Base-by-base conservation (phyloP, 2,888 invertebrate species). In the Agonopterix arenella region DNA sequence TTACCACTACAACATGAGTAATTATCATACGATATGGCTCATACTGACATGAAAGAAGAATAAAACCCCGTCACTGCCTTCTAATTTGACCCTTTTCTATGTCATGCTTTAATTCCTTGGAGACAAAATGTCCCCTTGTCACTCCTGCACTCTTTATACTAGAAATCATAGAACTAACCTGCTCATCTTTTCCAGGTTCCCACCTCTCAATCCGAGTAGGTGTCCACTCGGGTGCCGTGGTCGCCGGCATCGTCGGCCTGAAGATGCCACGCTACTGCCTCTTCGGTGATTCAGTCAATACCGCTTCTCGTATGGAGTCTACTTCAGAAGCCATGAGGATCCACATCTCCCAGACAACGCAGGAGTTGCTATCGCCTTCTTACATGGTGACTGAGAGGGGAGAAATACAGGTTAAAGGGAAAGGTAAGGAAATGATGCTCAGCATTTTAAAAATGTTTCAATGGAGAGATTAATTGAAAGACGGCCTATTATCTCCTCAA, bases 321-420 rank as follows among this genome's bases (percentile, higher is more conserved):
- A 96, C 96, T 0, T 96, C 97, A 54, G 93, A 95, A 69, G 94
- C 97, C 0, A 97, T 98, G 96, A 95, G 96, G 79, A 95, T 98
- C 54, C 98, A 98, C 76, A 96, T 98, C 66, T 98, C 98, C 2
- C 94, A 98, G 76, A 94, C 95, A 0, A 98, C 98, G 0, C 93
- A 91, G 67, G 92, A 95, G 59, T 84, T 95, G 11, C 84, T 98
- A 7, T 93, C 96, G 0, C 86, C 92, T 0, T 90, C 91, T 0
- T 98, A 97, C 70, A 91, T 91, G 67, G 93, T 96, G 3, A 90
- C 89, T 8, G 95, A 96, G 70, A 90, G 96, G 7, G 96, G 95
- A 2, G 96, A 96, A 74, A 95, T 97, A 54, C 93, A 95, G 66
- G 95, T 98, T 0, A 98, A 97, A 85, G 98, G 97, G 44, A 96